A percentile compares a stretch with the other conserved stretches of the same genome.
Evolutionary conservation across 2,797 vertebrate genomes (phyloP).

Genomic region (Cossypha polioptera): DNA sequence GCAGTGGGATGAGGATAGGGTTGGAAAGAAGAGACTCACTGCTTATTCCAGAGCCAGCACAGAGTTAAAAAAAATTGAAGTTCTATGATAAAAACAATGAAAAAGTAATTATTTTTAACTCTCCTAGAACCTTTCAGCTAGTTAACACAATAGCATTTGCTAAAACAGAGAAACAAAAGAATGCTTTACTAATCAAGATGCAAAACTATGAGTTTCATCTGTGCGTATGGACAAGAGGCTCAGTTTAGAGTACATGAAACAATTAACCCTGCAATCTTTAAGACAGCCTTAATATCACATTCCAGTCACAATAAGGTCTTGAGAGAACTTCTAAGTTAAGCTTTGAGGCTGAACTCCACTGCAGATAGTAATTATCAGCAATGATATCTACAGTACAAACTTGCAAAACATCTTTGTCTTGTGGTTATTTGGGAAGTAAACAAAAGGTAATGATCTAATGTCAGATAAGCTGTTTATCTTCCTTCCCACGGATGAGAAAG

Average conservation of each 20-base stretch:
- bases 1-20: rapidly evolving
- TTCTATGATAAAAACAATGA: background rate
- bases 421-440: background rate
- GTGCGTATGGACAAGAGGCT: background rate
- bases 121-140: background rate
- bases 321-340: background rate
- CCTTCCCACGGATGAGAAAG: background rate
- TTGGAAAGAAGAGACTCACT: background rate
- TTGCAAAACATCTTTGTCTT: background rate
- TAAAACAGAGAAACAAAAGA: background rate
- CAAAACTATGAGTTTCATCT: background rate
- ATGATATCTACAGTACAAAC: background rate
- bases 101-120: background rate
- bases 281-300: background rate
- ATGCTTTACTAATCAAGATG: background rate
- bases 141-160: background rate
- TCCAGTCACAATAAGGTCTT: background rate
- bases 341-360: background rate
- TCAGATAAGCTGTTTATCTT: background rate
- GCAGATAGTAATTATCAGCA: background rate
- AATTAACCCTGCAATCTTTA: background rate
- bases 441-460: background rate
- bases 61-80: too few relatives aligned
- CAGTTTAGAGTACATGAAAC: background rate
- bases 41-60: background rate